Evolutionary conservation across 2,888 invertebrate species (phyloP).

Genomic region (Nomada ferruginata): DNA sequence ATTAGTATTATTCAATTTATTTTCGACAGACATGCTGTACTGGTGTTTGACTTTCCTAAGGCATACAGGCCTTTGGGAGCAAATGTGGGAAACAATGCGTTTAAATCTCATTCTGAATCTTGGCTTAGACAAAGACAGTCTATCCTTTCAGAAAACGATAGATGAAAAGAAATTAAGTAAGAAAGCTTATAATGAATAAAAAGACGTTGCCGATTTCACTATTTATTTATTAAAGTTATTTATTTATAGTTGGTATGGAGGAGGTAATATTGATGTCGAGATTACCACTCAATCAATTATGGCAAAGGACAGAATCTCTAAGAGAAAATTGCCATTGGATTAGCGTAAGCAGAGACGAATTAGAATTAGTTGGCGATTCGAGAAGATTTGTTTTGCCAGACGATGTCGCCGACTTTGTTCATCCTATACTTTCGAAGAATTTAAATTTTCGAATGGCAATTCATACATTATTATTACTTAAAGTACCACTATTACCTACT

Average conservation of each 20-base stretch:
- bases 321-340: conserved; percentile 91
- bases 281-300: conserved; percentile 90
- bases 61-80: conserved; percentile 91
- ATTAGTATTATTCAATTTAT: conserved; percentile 29
- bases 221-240: conserved; percentile 11
- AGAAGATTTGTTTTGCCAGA: conserved; percentile 88
- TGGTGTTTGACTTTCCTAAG: conserved; percentile 87
- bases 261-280: conserved; percentile 87
- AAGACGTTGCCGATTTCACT: neutral
- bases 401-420: conserved; percentile 89
- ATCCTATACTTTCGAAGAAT: conserved; percentile 87
- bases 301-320: conserved; percentile 90
- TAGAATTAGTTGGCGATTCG: conserved; percentile 86
- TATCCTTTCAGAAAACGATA: conserved; percentile 77
- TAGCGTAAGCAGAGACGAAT: conserved; percentile 84
- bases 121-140: conserved; percentile 69
- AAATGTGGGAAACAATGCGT: conserved; percentile 89
- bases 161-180: conserved; percentile 84
- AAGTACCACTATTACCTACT: conserved; percentile 87
- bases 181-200: conserved; percentile 38
- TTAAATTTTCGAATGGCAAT: conserved; percentile 87
- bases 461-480: conserved; percentile 86
- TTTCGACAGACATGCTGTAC: conserved; percentile 82
- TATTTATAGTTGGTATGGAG: conserved; percentile 86
- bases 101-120: conserved; percentile 89